Base-by-base conservation (phyloP, 2,113 vertebrate species). In the Cygnus atratus region DNA sequence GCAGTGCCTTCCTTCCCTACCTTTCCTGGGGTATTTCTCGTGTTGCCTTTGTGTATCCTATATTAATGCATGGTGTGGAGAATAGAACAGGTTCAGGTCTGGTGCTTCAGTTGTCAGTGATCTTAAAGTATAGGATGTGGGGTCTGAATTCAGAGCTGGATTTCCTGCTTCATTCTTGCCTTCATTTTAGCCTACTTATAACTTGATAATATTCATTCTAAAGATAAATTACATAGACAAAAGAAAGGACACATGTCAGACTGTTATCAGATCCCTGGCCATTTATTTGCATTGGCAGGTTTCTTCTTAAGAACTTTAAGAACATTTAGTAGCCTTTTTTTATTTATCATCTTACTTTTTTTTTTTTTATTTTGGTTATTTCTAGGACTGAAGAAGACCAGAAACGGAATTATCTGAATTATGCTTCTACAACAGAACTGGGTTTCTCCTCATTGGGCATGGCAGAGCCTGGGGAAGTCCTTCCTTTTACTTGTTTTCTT, bases 351-450 rank as follows among this genome's bases (percentile, higher is more conserved):
- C 16, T 17, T 66, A 68, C 62, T 74, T n/a, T 9, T 48, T 48
- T 50, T 24, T 22, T 50, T 24, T 50, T 50, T 14, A 52, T 79
- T 77, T 91, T 65, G 25, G 5, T 87, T 91, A 88, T 78, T 96
- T 97, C 67, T 96, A 99, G 99, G 98, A 98, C 92, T 98, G 98
- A 91, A 97, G 95, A 98, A 97, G 96, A 97, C 97, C 97, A 96
- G 95, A 93, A 86, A 83, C 95, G 91, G 92, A 98, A 98, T 98
- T 96, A 93, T 97, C 98, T 98, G 98, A 99, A 99, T 98, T 98
- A 99, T 99, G 99, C 98, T 98, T 98, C 98, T 98, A 73, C 98
- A 98, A 97, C 96, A 98, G 98, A 98, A 97, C 96, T 98, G 97
- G 96, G 97, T 98, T 97, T 98, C 97, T 95, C 94, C 94, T 97